These are phyloP conservation scores for Amaurobius ferox DNA, from an alignment of 2,888 invertebrate species.

Conservation along the genomic window DNA sequence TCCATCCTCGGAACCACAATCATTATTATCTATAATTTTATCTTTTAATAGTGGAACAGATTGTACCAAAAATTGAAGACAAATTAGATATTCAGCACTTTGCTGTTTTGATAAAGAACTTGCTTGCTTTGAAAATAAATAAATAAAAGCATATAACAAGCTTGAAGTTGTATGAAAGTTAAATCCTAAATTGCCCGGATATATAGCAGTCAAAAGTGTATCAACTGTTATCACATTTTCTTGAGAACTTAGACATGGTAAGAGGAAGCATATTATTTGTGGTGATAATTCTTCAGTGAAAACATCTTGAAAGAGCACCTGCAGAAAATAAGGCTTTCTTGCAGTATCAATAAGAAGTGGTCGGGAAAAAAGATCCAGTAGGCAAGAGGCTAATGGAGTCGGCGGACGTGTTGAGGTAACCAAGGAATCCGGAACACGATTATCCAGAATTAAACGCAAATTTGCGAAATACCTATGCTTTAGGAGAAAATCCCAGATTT, in stretches of 20 bases:
- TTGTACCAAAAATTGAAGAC: conserved; percentile 51
- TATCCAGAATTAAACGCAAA: conserved; percentile 84
- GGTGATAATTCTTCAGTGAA: conserved; percentile 83
- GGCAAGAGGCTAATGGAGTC: conserved; percentile 84
- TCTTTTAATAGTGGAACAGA: conserved; percentile 26
- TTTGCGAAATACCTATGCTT: conserved; percentile 83
- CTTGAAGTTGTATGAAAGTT: conserved; percentile 80
- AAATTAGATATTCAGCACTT: conserved; percentile 63
- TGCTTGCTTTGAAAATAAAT: conserved; percentile 79
- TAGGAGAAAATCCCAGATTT: conserved; percentile 74
- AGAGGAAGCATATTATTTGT: conserved; percentile 83
- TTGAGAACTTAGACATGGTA: conserved; percentile 83
- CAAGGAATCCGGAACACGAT: conserved; percentile 83
- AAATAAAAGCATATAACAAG: conserved; percentile 84
- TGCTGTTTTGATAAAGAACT: conserved; percentile 37
- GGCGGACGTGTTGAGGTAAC: conserved; percentile 84
- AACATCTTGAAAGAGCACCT: conserved; percentile 79
- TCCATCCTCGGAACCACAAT: conserved; percentile 55
- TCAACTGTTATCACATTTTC: conserved; percentile 76
- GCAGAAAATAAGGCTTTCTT: conserved; percentile 50
- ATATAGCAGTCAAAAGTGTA: conserved; percentile 57
- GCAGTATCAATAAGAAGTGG: conserved; percentile 80
- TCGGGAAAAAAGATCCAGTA: conserved; percentile 86
- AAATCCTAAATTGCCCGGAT: conserved; percentile 38
- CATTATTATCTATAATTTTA: not conserved